These are phyloP conservation scores for Apeltes quadracus DNA, from an alignment of 2,113 vertebrate species.

Conservation along the genomic window DNA sequence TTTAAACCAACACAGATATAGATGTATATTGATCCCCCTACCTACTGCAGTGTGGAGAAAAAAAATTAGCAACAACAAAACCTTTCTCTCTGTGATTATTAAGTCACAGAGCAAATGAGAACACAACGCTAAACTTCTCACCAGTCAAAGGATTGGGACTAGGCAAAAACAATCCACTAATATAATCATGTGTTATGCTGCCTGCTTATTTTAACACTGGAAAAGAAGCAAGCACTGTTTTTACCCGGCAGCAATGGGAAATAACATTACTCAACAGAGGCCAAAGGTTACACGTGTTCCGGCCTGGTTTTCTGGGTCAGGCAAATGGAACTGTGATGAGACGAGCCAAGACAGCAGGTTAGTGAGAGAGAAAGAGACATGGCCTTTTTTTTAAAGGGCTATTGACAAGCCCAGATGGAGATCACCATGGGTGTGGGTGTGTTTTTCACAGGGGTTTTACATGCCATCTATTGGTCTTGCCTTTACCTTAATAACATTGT, in stretches of 20 bases:
- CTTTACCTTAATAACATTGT: slow-evolving; percentile 2
- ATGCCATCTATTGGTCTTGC: slow-evolving; percentile 5
- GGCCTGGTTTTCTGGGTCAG: background rate
- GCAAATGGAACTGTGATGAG: background rate
- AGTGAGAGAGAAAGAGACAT: background rate
- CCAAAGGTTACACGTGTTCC: background rate
- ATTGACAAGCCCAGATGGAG: slow-evolving; percentile 20
- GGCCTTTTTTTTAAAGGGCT: slow-evolving; percentile 17
- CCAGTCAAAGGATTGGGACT: background rate
- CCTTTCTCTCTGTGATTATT: background rate
- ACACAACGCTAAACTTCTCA: background rate
- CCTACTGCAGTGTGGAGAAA: background rate
- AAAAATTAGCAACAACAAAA: background rate
- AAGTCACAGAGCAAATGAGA: background rate
- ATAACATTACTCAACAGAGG: background rate
- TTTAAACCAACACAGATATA: background rate
- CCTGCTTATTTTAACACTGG: background rate
- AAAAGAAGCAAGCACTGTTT: background rate
- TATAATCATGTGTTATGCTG: background rate
- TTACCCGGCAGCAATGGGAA: background rate
- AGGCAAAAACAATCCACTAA: background rate
- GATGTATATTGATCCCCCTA: background rate
- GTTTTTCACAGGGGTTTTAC: slow-evolving; percentile 11
- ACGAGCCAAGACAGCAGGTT: background rate
- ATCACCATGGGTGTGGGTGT: slow-evolving; percentile 14